Evolutionary conservation across 2,113 vertebrate genomes (phyloP).

Genomic region (Scopus umbretta): DNA sequence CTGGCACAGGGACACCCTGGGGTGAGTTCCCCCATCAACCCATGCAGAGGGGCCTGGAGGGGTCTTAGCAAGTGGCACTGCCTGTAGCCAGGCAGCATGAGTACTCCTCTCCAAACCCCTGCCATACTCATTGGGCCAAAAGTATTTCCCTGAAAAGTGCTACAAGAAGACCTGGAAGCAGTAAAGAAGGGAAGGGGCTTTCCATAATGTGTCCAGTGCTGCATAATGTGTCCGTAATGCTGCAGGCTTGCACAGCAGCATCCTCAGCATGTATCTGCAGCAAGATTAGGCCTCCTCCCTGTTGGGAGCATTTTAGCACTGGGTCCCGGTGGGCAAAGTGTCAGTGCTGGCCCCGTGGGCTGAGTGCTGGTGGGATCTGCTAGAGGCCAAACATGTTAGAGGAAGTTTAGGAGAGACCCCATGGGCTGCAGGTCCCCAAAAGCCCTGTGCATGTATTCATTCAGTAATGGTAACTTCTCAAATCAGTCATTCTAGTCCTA

Average conservation of each 20-base stretch:
- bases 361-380: not conserved
- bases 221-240: not conserved
- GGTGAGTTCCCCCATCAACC: not conserved
- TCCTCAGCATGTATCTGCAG: not conserved
- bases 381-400: not conserved
- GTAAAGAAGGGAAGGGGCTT: not conserved
- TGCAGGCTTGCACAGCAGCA: not conserved
- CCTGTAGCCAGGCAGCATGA: not conserved
- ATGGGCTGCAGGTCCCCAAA: not conserved
- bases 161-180: not conserved
- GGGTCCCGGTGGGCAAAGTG: not conserved
- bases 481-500: not conserved
- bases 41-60: not conserved
- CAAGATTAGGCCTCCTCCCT: not conserved
- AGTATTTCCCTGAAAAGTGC: not conserved
- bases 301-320: not conserved
- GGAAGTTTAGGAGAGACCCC: not conserved
- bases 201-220: not conserved
- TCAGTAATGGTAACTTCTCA: not conserved
- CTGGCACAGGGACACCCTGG: not conserved
- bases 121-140: not conserved
- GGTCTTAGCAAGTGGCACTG: not conserved
- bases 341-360: fast-evolving
- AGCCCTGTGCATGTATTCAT: fast-evolving
- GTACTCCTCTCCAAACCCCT: not conserved